Conservation (phyloP, 2,797 vertebrate species). For the Paguma larvata region DNA sequence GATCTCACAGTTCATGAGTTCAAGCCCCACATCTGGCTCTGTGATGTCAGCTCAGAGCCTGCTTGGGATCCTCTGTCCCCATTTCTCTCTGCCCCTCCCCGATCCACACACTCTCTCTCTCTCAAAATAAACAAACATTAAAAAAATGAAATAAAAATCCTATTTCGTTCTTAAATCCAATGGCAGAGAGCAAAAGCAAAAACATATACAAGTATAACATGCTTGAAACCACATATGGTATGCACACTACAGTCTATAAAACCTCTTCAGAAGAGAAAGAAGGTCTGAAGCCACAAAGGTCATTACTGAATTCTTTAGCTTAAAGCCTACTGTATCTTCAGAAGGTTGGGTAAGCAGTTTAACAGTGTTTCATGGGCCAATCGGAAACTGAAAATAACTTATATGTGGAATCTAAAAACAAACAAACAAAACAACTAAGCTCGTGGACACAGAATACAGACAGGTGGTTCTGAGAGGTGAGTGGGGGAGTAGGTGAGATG, state of each 20-base stretch:
- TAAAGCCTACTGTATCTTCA: background rate
- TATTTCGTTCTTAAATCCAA: background rate
- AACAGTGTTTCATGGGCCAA: background rate
- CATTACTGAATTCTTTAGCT: background rate
- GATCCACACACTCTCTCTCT: too few species aligned
- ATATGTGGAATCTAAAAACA: background rate
- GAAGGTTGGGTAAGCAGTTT: background rate
- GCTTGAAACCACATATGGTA: background rate
- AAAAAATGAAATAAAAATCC: background rate
- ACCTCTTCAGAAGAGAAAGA: background rate
- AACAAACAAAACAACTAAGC: background rate
- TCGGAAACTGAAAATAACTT: background rate
- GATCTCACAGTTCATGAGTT: too few species aligned
- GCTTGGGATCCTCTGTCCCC: too few species aligned
- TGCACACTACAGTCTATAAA: background rate
- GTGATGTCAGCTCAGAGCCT: too few species aligned
- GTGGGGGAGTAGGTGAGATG: background rate
- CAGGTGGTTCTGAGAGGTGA: background rate
- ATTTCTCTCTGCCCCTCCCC: too few species aligned
- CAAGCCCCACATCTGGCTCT: too few species aligned
- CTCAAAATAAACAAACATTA: too few species aligned
- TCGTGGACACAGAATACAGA: background rate
- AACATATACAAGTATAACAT: background rate
- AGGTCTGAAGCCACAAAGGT: background rate
- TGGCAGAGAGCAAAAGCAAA: background rate